These are phyloP conservation scores for Formica selysi DNA, from an alignment of 1,140 invertebrate genomes.

Conservation along the genomic window DNA sequence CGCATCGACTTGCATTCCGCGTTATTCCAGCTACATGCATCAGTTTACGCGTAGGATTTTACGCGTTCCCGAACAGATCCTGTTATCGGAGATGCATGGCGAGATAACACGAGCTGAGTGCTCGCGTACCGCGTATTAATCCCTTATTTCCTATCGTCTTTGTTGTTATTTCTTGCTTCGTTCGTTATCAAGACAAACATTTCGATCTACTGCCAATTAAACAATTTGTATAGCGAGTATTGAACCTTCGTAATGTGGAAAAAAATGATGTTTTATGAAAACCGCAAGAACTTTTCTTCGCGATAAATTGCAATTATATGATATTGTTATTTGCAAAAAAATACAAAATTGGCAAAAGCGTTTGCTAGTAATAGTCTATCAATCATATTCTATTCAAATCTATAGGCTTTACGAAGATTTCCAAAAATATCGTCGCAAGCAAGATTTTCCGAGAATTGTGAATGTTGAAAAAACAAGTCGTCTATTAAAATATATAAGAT, in stretches of 20 bases:
- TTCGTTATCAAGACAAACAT: slow-evolving; percentile 9
- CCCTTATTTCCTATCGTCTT: slow-evolving; percentile 28
- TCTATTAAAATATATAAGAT: not conserved
- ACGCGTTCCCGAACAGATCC: slow-evolving; percentile 22
- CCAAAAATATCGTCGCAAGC: not conserved
- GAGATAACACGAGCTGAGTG: slow-evolving; percentile 30
- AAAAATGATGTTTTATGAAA: slow-evolving; percentile 24
- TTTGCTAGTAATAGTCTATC: not conserved
- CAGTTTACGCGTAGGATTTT: slow-evolving; percentile 35
- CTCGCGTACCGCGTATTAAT: slow-evolving; percentile 4
- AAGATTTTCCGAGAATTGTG: not conserved
- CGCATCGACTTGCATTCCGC: not conserved
- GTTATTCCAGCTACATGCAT: not conserved
- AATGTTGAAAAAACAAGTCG: not conserved
- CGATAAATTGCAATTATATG: not conserved
- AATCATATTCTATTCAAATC: not conserved
- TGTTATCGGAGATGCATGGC: slow-evolving; percentile 18
- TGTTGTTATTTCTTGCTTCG: not conserved
- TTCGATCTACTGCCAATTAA: not conserved
- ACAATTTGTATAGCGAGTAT: not conserved
- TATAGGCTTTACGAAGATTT: not conserved
- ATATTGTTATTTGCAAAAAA: not conserved
- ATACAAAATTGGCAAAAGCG: no score
- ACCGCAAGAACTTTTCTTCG: not conserved
- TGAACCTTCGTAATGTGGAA: not conserved